Evolutionary conservation across 2,888 invertebrate genomes (phyloP).

Genomic region (Ernsta delagoae): DNA sequence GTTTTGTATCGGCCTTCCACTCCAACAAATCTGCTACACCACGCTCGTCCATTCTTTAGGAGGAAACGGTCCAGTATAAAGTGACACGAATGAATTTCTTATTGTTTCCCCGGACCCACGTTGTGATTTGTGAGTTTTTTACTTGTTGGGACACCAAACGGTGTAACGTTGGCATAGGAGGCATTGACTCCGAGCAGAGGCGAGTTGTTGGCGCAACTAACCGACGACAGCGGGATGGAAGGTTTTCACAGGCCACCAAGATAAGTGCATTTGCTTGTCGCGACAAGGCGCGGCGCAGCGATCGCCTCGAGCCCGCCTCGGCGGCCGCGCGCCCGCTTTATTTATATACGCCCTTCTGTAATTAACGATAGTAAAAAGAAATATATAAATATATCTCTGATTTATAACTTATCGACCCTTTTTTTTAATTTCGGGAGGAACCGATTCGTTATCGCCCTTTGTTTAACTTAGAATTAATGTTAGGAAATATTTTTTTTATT

Average conservation of each 20-base stretch:
- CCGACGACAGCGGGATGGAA: conserved; percentile 72
- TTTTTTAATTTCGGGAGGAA: conserved; percentile 53
- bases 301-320: conserved; percentile 71
- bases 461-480: conserved; percentile 41
- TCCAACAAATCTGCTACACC: no score
- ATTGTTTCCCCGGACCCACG: conserved; percentile 67
- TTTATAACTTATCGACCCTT: conserved; percentile 71
- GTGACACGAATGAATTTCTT: conserved; percentile 59
- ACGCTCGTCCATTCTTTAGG: conserved; percentile 16
- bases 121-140: conserved; percentile 65
- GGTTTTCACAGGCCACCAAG: conserved; percentile 81
- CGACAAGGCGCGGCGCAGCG: conserved; percentile 77
- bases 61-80: conserved; percentile 55
- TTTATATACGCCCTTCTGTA: conserved; percentile 71
- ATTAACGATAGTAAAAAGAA: conserved; percentile 55
- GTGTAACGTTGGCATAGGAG: conserved; percentile 70
- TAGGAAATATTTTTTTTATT: no score
- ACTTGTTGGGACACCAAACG: conserved; percentile 67
- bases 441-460: conserved; percentile 52
- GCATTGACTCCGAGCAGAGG: conserved; percentile 60
- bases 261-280: conserved; percentile 86
- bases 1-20: no score
- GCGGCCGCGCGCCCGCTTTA: conserved; percentile 59
- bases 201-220: conserved; percentile 76
- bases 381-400: conserved; percentile 67